phyloP scores from a whole-genome alignment of 30 jellyfish, hydroid and myxozoan species.

The Aurelia coerulea region DNA sequence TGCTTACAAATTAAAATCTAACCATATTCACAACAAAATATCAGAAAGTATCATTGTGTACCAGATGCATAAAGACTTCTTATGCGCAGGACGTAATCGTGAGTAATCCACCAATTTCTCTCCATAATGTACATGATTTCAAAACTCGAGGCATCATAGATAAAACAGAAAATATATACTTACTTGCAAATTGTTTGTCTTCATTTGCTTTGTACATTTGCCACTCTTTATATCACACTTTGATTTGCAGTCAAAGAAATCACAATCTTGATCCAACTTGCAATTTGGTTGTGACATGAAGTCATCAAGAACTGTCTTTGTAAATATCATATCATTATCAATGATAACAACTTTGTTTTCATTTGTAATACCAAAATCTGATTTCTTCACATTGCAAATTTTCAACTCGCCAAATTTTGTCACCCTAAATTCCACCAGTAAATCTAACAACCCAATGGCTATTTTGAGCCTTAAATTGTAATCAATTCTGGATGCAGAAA shows the following conservation, averaged over 20 bases:
- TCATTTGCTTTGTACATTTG: slow-evolving; percentile 51
- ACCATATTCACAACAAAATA: too few species aligned
- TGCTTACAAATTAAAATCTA: too few species aligned
- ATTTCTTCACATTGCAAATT: slow-evolving; percentile 71
- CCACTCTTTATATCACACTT: slow-evolving; percentile 52
- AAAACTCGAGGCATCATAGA: too few species aligned
- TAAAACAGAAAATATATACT: not conserved
- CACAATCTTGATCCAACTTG: slow-evolving; percentile 65
- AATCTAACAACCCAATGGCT: slow-evolving; percentile 58
- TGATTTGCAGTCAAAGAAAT: slow-evolving; percentile 74
- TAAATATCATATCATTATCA: slow-evolving; percentile 75
- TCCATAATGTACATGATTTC: too few species aligned
- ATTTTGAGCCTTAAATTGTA: slow-evolving; percentile 62
- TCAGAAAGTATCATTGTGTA: too few species aligned
- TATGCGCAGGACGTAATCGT: too few species aligned
- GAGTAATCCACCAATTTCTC: too few species aligned
- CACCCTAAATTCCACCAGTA: slow-evolving; percentile 39
- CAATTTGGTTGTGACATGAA: slow-evolving; percentile 74
- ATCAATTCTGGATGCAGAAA: slow-evolving; percentile 7
- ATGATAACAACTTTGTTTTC: slow-evolving; percentile 42
- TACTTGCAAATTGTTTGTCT: slow-evolving; percentile 77
- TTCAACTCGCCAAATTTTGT: slow-evolving; percentile 59
- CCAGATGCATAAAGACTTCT: too few species aligned
- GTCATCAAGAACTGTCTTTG: slow-evolving; percentile 38
- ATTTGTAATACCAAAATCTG: slow-evolving; percentile 73